Base-by-base conservation (phyloP, 2,888 invertebrate genomes). In the Euplexia lucipara region DNA sequence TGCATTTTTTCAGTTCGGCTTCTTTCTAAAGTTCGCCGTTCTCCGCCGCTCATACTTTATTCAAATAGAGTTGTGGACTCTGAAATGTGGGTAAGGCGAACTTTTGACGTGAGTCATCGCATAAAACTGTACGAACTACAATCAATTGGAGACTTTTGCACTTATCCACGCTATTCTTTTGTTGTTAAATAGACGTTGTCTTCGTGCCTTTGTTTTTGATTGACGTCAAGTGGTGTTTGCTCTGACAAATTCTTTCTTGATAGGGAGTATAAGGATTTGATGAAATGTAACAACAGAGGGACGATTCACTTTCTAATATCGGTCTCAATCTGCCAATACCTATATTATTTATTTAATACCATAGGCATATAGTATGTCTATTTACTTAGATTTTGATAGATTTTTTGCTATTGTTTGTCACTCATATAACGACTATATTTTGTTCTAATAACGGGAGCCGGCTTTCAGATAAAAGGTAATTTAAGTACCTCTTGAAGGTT, bases 11-110 rank as follows among this genome's bases (percentile, higher is more conserved):
- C 75, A 70, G 70, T 78, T 70, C 68, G 72, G 71, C 72, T 79
- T 79, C 73, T 80, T 82, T 64, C 72, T 70, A 61, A 79, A 84
- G 67, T 79, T 82, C 53, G 70, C 75, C 63, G 70, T 52, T n/a
- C n/a, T n/a, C 54, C 70, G 70, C 65, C 53, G 67, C 79, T 84
- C 81, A 86, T 87, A 85, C 82, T 86, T 86, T 88, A 88, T 89
- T 87, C 83, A 86, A 82, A 83, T 82, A 79, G 69, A 80, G 75
- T 82, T 76, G 79, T 62, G 75, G 74, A 75, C 78, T 69, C 78
- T 76, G 79, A 78, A 87, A 82, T 81, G 79, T 82, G 83, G 78
- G 81, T 71, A 77, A 81, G 71, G 69, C 57, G 68, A 85, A 83
- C 70, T 84, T 85, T 76, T 54, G 75, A 78, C 70, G 75, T 76